Evolutionary conservation across 2,113 vertebrate species (phyloP).

Genomic region (Myiagra hebetior): DNA sequence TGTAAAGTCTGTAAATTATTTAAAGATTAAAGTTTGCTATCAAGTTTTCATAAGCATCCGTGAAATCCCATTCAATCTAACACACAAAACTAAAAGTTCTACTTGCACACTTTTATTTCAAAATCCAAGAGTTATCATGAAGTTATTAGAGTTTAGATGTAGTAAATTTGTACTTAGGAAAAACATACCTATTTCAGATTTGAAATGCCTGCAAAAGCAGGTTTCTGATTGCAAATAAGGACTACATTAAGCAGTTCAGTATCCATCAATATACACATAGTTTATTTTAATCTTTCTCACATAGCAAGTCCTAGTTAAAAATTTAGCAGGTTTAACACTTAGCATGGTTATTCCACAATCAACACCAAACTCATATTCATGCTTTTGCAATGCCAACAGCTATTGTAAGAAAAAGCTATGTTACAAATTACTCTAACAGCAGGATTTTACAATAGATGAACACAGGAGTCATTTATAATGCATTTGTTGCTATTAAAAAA

Average conservation of each 20-base stretch:
- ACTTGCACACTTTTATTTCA: neutral
- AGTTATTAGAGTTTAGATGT: neutral
- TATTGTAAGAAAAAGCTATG: neutral
- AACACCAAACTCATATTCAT: neutral
- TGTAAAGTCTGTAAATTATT: neutral
- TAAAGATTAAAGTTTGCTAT: neutral
- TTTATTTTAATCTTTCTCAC: neutral
- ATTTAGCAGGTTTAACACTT: neutral
- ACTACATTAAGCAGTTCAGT: neutral
- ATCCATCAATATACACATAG: neutral
- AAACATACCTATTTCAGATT: neutral
- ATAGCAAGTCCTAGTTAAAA: neutral
- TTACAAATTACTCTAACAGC: neutral
- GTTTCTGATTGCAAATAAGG: neutral
- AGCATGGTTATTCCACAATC: neutral
- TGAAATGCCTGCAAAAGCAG: neutral
- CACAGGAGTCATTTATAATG: neutral
- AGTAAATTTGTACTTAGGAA: neutral
- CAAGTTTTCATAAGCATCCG: neutral
- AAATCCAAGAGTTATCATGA: neutral
- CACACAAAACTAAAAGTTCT: neutral
- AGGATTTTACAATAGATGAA: constrained; percentile 9
- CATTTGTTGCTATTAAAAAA: constrained; percentile 20
- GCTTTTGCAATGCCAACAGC: neutral
- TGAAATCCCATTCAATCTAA: neutral